These are phyloP conservation scores for Tadarida brasiliensis DNA, from an alignment of 2,797 vertebrate species.

Conservation along the genomic window DNA sequence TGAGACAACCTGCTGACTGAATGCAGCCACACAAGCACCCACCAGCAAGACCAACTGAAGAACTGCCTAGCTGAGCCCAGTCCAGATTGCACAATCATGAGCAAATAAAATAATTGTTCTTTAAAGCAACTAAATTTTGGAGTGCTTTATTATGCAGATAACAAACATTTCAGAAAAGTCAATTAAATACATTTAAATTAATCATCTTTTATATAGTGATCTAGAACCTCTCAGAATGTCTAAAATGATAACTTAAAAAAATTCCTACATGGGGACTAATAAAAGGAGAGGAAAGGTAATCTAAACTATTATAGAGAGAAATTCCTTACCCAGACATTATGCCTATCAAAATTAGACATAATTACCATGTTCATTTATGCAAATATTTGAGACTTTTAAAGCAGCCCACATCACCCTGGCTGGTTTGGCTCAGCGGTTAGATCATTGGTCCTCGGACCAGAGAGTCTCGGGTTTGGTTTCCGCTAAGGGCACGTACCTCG, in stretches of 20 bases:
- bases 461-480: too few relatives aligned
- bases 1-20: background rate
- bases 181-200: constrained; percentile 31
- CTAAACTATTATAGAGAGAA: background rate
- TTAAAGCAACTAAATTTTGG: constrained; percentile 31
- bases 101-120: background rate
- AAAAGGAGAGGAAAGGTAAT: background rate
- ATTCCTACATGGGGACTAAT: background rate
- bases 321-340: background rate
- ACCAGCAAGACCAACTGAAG: background rate
- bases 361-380: background rate
- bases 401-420: too few relatives aligned
- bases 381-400: constrained; percentile 48
- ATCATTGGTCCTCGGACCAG: too few relatives aligned
- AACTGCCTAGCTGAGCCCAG: background rate
- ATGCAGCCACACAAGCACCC: background rate
- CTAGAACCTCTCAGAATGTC: background rate
- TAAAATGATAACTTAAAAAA: constrained; percentile 54
- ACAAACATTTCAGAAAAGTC: constrained; percentile 6
- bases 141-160: background rate
- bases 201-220: constrained; percentile 39
- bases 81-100: background rate
- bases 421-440: too few relatives aligned
- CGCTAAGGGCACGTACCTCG: too few relatives aligned
- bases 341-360: constrained; percentile 42